Conservation (phyloP, 1,140 invertebrate species). For the Zaprionus africanus region DNA sequence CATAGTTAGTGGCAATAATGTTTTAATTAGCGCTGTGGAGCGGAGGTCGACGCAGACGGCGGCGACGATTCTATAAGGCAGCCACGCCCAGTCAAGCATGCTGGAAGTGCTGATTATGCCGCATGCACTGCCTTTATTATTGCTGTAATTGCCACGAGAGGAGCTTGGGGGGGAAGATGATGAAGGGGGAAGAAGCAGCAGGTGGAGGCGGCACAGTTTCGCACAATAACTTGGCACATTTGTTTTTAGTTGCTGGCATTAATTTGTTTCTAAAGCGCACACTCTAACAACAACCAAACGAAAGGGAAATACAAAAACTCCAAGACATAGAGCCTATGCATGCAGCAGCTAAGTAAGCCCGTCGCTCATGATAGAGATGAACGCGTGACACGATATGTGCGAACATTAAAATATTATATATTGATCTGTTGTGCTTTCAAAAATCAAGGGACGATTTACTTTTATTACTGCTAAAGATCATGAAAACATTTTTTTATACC, state of each 20-base stretch:
- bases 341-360: not conserved
- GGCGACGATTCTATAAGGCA: slow-evolving; percentile 18
- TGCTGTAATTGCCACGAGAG: slow-evolving; percentile 18
- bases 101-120: slow-evolving; percentile 7
- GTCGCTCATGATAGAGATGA: slow-evolving; percentile 20
- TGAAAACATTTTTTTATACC: too few relatives aligned
- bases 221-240: slow-evolving; percentile 34
- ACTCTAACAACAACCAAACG: slow-evolving; percentile 2
- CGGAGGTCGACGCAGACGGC: slow-evolving; percentile 15
- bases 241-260: slow-evolving; percentile 9
- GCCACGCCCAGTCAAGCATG: slow-evolving; percentile 34
- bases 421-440: not conserved
- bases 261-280: slow-evolving; percentile 24
- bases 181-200: not conserved
- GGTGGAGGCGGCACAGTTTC: slow-evolving; percentile 25
- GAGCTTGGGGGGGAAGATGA: not conserved
- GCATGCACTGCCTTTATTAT: not conserved
- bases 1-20: slow-evolving; percentile 58
- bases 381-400: slow-evolving; percentile 16
- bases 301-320: slow-evolving; percentile 24
- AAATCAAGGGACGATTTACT: too few relatives aligned
- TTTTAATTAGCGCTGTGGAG: slow-evolving; percentile 56
- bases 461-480: too few relatives aligned
- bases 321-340: not conserved
- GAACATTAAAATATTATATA: not conserved